These are phyloP conservation scores for Dascillus cervinus DNA, from an alignment of 2,888 invertebrate genomes.

Conservation along the genomic window DNA sequence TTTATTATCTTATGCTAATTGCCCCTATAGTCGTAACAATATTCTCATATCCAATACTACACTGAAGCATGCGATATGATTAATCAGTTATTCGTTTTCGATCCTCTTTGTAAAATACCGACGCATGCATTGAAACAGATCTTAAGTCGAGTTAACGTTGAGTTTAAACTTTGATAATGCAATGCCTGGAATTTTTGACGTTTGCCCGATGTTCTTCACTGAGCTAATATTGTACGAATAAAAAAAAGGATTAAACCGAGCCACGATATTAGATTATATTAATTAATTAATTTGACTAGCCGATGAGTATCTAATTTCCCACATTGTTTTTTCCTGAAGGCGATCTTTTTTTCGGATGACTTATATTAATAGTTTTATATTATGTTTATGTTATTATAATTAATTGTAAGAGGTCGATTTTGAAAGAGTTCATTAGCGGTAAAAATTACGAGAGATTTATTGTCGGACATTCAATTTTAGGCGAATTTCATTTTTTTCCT, in stretches of 20 bases:
- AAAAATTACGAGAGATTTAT: constrained; percentile 8
- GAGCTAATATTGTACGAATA: no score
- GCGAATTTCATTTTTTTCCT: no score
- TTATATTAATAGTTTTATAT: constrained; percentile 14
- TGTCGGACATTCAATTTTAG: no score
- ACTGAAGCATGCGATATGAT: constrained; percentile 42
- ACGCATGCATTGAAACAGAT: constrained; percentile 24
- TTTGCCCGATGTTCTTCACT: no score
- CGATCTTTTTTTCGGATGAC: constrained; percentile 5
- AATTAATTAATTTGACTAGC: constrained; percentile 30
- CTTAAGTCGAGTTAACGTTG: constrained; percentile 13
- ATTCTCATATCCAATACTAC: constrained; percentile 18
- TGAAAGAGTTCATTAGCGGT: constrained; percentile 13
- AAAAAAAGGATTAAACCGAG: constrained; percentile 13
- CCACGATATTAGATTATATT: constrained; percentile 17
- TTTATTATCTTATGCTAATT: constrained; percentile 12
- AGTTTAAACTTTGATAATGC: constrained; percentile 8
- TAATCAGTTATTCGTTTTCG: constrained; percentile 38
- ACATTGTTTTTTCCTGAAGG: no score
- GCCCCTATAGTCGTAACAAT: constrained; percentile 7
- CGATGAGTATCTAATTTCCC: constrained; percentile 29
- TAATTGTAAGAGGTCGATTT: constrained; percentile 13
- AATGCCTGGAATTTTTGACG: constrained; percentile 12
- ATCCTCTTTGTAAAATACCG: constrained; percentile 36
- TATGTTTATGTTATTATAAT: constrained; percentile 10